A percentile compares a stretch with the other conserved stretches of the same genome.
Conservation (phyloP, 2,113 vertebrate genomes). For the Gymnorhina tibicen region DNA sequence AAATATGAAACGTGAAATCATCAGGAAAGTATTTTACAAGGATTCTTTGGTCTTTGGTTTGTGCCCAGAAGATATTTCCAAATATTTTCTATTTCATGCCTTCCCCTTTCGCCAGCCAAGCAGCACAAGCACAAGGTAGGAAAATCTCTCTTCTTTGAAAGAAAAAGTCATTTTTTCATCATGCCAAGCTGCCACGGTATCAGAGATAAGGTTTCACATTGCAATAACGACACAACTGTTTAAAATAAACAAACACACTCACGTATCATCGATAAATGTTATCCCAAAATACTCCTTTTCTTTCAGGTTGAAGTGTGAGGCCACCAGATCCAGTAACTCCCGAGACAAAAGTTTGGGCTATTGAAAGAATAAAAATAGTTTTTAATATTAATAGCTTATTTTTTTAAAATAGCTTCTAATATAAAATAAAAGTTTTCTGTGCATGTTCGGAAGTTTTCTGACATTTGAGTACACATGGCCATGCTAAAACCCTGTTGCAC, state of each 20-base stretch:
- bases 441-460: too few relatives aligned
- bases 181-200: accelerated
- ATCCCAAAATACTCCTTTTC: conserved; percentile 99
- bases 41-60: not conserved
- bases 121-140: not conserved
- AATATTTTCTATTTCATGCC: not conserved
- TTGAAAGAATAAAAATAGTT: not conserved
- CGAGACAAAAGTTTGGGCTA: conserved; percentile 94
- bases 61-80: not conserved
- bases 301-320: conserved; percentile 96
- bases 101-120: not conserved
- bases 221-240: not conserved
- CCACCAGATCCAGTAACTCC: conserved; percentile 92
- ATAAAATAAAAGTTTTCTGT: not conserved
- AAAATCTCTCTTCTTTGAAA: not conserved
- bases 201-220: not conserved
- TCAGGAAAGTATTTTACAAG: not conserved
- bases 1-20: not conserved
- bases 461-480: not conserved
- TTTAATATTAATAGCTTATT: not conserved
- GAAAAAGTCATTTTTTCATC: not conserved
- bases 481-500: not conserved
- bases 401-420: not conserved
- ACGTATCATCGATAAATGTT: conserved; percentile 91
- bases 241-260: conserved; percentile 61